Percentiles rank a stretch among this genome's conserved stretches.
Conservation (phyloP, 2,113 vertebrate species). For the Trichechus manatus region DNA sequence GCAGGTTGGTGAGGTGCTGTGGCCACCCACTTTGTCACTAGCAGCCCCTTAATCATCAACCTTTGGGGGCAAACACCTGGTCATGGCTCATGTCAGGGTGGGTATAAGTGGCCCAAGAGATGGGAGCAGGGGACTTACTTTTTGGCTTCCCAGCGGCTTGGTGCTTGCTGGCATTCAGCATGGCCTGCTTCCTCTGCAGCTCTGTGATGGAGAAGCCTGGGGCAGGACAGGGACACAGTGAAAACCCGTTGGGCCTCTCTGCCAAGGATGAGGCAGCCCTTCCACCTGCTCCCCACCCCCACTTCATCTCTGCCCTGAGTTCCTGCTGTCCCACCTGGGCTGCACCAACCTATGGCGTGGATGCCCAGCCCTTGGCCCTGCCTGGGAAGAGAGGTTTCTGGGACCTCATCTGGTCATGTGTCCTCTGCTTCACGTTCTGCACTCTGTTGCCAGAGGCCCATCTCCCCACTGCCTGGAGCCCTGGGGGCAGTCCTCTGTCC, state of each 20-base stretch:
- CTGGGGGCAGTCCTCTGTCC: too few relatives aligned
- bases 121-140: slow-evolving; percentile 86
- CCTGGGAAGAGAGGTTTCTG: background rate
- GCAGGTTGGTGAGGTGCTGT: background rate
- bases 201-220: slow-evolving; percentile 96
- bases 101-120: background rate
- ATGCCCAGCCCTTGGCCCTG: background rate
- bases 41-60: background rate
- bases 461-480: background rate
- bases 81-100: background rate
- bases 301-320: background rate
- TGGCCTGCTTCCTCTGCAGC: slow-evolving; percentile 96
- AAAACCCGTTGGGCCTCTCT: background rate
- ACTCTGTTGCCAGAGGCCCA: background rate
- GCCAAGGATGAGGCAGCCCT: background rate
- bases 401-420: background rate
- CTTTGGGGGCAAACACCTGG: background rate
- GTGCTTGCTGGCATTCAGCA: slow-evolving; percentile 95
- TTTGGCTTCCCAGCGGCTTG: slow-evolving; percentile 94
- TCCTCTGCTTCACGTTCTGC: background rate
- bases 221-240: background rate
- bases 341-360: background rate
- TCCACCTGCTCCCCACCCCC: background rate
- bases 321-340: background rate
- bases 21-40: background rate